Evolutionary conservation across 92 coral and sea anemone genomes (phyloP).

Genomic region (Muricea muricata): DNA sequence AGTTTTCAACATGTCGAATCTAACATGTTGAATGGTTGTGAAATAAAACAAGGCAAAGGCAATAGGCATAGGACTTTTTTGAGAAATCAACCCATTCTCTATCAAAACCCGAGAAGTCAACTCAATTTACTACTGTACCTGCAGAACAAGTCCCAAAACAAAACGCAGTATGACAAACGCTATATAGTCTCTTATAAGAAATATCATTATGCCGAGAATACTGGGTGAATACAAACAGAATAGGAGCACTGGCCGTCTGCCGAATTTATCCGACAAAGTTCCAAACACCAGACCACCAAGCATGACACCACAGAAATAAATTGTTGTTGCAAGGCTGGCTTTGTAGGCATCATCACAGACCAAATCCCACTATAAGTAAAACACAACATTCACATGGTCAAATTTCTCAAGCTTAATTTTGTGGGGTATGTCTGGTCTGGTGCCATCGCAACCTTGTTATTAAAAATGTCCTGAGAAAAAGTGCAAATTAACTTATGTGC

Average conservation of each 20-base stretch:
- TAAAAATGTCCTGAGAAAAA: too few species aligned
- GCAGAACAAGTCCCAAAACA: slow-evolving; percentile 15
- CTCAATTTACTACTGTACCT: too few species aligned
- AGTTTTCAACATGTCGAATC: too few species aligned
- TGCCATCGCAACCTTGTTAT: too few species aligned
- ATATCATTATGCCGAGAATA: slow-evolving; percentile 22
- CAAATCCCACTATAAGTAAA: slow-evolving; percentile 40
- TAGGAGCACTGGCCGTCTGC: slow-evolving; percentile 31
- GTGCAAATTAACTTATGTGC: too few species aligned
- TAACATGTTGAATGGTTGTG: too few species aligned
- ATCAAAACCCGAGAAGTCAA: too few species aligned
- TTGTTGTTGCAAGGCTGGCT: slow-evolving; percentile 17
- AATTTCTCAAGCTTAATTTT: too few species aligned
- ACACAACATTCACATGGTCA: neutral
- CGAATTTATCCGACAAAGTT: slow-evolving; percentile 32
- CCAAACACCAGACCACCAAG: slow-evolving; percentile 34
- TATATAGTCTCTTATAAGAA: slow-evolving; percentile 1
- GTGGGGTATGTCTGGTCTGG: too few species aligned
- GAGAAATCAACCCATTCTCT: too few species aligned
- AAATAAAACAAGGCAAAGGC: too few species aligned
- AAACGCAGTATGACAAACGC: slow-evolving; percentile 25
- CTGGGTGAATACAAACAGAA: slow-evolving; percentile 14
- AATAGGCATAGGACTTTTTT: too few species aligned
- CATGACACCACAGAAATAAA: slow-evolving; percentile 35
- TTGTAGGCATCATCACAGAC: slow-evolving; percentile 40